Evolutionary conservation across 2,888 invertebrate genomes (phyloP).

Genomic region (Agrypnus murinus): DNA sequence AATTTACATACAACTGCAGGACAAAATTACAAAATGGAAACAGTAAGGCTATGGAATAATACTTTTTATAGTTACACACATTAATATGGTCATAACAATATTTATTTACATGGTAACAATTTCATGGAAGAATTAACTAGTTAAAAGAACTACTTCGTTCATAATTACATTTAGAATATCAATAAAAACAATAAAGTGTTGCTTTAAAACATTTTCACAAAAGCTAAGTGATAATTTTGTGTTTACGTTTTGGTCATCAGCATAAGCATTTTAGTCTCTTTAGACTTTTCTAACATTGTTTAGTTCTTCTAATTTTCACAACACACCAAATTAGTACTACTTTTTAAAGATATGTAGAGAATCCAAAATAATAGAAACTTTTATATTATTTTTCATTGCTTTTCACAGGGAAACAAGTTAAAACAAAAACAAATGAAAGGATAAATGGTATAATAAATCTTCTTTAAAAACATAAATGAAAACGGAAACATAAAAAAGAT

Average conservation of each 20-base stretch:
- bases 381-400: neutral
- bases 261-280: slow-evolving; percentile 30
- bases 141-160: slow-evolving; percentile 36
- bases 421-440: neutral
- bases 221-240: slow-evolving; percentile 46
- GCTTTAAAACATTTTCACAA: slow-evolving; percentile 18
- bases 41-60: neutral
- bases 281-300: slow-evolving; percentile 11
- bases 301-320: neutral
- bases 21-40: slow-evolving; percentile 25
- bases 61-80: slow-evolving; percentile 24
- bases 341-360: slow-evolving; percentile 13
- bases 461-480: slow-evolving; percentile 25
- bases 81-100: slow-evolving; percentile 40
- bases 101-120: slow-evolving; percentile 47
- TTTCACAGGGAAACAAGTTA: neutral
- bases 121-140: slow-evolving; percentile 44
- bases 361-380: neutral
- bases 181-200: slow-evolving; percentile 29
- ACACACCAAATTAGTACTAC: slow-evolving; percentile 22
- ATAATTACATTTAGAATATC: slow-evolving; percentile 47
- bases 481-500: slow-evolving; percentile 49
- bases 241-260: slow-evolving; percentile 45
- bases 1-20: slow-evolving; percentile 35
- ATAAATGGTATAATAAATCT: no score